phyloP scores from a whole-genome alignment of 2,797 vertebrate genomes.

The Aldrovandia affinis region DNA sequence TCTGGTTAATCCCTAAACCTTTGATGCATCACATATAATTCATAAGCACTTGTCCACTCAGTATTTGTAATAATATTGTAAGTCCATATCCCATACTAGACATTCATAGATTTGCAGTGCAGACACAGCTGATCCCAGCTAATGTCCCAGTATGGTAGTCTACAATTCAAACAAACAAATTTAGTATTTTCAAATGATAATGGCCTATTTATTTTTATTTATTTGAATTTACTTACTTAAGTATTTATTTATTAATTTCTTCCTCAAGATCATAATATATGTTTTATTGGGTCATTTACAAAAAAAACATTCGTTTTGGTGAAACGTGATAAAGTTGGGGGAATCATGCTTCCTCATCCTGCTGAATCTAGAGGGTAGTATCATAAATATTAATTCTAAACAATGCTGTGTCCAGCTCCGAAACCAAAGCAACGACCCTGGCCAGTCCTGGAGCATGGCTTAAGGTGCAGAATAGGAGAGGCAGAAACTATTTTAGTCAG shows the following conservation, averaged over 20 bases:
- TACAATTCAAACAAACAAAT: too few relatives aligned
- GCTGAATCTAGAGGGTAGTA: conserved; percentile 18
- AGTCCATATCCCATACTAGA: not conserved
- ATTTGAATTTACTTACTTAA: too few relatives aligned
- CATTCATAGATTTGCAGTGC: not conserved
- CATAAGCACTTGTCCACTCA: not conserved
- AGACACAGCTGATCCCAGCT: not conserved
- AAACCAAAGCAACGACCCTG: too few relatives aligned
- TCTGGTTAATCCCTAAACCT: not conserved
- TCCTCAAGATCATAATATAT: too few relatives aligned
- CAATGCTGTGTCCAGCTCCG: conserved; percentile 18
- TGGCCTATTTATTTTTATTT: too few relatives aligned
- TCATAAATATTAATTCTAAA: conserved; percentile 29
- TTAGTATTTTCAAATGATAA: too few relatives aligned
- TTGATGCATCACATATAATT: not conserved
- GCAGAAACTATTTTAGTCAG: not conserved
- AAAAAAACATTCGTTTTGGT: too few relatives aligned
- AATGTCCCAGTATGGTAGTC: not conserved
- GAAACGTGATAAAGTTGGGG: not conserved
- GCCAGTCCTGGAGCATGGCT: not conserved
- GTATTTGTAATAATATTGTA: not conserved
- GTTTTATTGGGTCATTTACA: too few relatives aligned
- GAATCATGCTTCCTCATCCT: not conserved
- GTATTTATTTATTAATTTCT: too few relatives aligned
- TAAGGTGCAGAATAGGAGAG: not conserved